Conservation (phyloP, 2,113 vertebrate genomes). For the Strigops habroptila region DNA sequence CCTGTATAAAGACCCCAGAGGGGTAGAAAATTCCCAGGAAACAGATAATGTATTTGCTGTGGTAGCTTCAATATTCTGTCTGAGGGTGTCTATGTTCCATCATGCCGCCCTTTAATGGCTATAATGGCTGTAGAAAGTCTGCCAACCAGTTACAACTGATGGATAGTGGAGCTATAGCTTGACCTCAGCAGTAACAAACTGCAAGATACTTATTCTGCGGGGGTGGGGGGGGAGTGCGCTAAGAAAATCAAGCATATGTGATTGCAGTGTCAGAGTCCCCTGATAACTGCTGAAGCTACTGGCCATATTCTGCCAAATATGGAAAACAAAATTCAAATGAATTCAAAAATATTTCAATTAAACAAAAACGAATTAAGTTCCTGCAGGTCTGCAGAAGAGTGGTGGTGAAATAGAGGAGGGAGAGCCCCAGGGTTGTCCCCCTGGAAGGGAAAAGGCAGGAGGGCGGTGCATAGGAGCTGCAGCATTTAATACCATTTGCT, state of each 20-base stretch:
- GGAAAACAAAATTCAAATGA: background rate
- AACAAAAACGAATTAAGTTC: background rate
- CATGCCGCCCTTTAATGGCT: background rate
- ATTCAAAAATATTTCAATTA: too few species aligned
- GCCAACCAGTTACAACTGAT: background rate
- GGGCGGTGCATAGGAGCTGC: background rate
- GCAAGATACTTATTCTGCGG: background rate
- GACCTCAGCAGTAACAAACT: background rate
- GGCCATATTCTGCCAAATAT: background rate
- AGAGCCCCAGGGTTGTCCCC: background rate
- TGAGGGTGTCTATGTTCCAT: background rate
- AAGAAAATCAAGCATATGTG: background rate
- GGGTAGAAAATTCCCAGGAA: background rate
- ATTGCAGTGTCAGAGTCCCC: background rate
- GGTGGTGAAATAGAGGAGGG: background rate
- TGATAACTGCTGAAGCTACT: background rate
- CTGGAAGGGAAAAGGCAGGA: background rate
- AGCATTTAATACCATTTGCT: background rate
- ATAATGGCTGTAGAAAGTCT: background rate
- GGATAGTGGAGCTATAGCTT: background rate
- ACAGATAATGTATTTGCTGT: background rate
- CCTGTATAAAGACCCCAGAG: background rate
- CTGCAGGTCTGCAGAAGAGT: fast-evolving
- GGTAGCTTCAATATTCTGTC: background rate
- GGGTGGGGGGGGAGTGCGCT: background rate